phyloP scores from a whole-genome alignment of 2,113 vertebrate species.

The Psammodynastes pulverulentus region DNA sequence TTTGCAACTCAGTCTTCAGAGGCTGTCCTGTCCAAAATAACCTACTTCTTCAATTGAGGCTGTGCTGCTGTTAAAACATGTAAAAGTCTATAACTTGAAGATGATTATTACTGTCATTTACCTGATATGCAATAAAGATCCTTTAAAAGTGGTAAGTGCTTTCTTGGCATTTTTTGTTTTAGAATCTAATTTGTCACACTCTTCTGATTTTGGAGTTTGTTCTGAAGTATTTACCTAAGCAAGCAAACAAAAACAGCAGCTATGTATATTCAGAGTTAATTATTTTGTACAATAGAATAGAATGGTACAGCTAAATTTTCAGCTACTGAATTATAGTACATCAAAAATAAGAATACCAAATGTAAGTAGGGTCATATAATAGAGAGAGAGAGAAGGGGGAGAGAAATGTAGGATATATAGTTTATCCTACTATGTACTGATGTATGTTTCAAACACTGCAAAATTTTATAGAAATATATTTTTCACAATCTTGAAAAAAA shows the following conservation, averaged over 20 bases:
- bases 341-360: neutral
- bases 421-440: neutral
- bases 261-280: conserved; percentile 11
- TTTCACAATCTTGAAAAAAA: neutral
- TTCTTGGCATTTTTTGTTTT: conserved; percentile 83
- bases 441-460: neutral
- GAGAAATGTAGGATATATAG: neutral
- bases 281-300: conserved; percentile 28
- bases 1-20: neutral
- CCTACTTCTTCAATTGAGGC: neutral
- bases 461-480: neutral
- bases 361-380: neutral
- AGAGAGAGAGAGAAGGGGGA: neutral
- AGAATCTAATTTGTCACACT: conserved; percentile 80
- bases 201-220: conserved; percentile 79
- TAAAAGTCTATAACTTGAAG: neutral
- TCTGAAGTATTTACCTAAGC: conserved; percentile 82
- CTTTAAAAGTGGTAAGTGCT: conserved; percentile 88
- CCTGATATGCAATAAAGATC: conserved; percentile 90
- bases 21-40: neutral
- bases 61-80: conserved; percentile 5
- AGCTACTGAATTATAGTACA: neutral
- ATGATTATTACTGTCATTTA: conserved; percentile 53
- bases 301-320: neutral
- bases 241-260: conserved; percentile 58